Evolutionary conservation across 2,113 vertebrate species (phyloP), one percentile per base, ranked within the genome.

Genomic region (Microtus richardsoni): DNA sequence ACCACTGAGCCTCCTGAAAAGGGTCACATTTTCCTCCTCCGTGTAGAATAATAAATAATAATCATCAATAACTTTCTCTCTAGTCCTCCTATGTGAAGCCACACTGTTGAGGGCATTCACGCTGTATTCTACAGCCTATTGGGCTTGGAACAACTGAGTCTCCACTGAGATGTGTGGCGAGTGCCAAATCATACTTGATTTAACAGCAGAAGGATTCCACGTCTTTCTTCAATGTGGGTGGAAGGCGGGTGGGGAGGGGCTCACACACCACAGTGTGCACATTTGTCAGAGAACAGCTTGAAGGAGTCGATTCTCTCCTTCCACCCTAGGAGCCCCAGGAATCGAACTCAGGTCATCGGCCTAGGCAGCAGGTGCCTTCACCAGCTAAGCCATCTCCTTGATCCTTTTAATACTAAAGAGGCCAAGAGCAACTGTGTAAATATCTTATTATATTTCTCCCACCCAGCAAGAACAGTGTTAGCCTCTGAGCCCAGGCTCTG

Each of bases 81-180:
- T 52, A 62, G n/a, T 26, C 3, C 26, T 70, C 41, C 4, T 68
- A 13, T 28, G 16, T 17, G 74, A 12, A 68, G 1, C 77, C 41
- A 2, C 1, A 3, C 13, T 22, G 1, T 26, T 7, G 8, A 44
- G 16, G 3, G 3, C 0, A 3, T 7, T 0, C 2, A 7, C 12
- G 11, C 26, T 26, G 28, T 12, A 36, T 68, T 8, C 60, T 62
- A 85, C 41, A 68, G 62, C 62, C 17, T 30, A 13, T 1, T 83
- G 24, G 39, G 2, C 82, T 64, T 64, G 9, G 39, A 64, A 44
- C 58, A 62, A 41, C 28, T 10, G 39, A 84, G 80, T 64, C 80
- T 1, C 26, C 17, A 28, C 80, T 33, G 19, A 75, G 71, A 52
- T 30, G 11, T 1, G 1, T 6, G 11, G 3, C 13, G 5, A 64